These are phyloP conservation scores for Tigriopus japonicus DNA, from an alignment of 1,140 invertebrate species.

Conservation along the genomic window DNA sequence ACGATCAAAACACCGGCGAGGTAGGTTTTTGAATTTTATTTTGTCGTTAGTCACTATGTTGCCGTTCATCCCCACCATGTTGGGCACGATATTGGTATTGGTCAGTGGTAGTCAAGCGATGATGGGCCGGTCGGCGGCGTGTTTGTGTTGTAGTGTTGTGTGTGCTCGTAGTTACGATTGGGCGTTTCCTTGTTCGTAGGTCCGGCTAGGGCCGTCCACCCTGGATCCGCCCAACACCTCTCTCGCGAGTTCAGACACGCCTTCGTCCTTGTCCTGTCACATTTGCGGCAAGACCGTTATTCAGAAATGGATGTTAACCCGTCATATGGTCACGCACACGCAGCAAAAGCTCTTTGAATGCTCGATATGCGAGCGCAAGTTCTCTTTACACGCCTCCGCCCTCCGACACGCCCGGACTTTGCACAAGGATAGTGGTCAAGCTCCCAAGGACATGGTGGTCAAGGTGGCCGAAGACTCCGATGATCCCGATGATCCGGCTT, in stretches of 20 bases:
- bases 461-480: too few relatives aligned
- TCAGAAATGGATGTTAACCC: neutral
- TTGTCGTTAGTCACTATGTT: slow-evolving; percentile 21
- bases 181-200: neutral
- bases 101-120: too few relatives aligned
- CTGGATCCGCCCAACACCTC: neutral
- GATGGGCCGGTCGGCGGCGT: neutral
- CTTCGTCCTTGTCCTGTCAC: too few relatives aligned
- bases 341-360: neutral
- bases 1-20: too few relatives aligned
- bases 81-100: too few relatives aligned
- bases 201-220: neutral
- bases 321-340: neutral
- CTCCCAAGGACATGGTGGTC: too few relatives aligned
- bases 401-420: neutral
- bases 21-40: slow-evolving; percentile 14
- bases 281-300: neutral
- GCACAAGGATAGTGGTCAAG: neutral
- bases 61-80: too few relatives aligned
- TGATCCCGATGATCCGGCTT: too few relatives aligned
- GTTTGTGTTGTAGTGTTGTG: neutral
- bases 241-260: neutral
- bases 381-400: neutral
- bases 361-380: neutral
- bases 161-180: neutral